Evolutionary conservation across 2,888 invertebrate species (phyloP).

Genomic region (Thecocarcelia acutangulata): DNA sequence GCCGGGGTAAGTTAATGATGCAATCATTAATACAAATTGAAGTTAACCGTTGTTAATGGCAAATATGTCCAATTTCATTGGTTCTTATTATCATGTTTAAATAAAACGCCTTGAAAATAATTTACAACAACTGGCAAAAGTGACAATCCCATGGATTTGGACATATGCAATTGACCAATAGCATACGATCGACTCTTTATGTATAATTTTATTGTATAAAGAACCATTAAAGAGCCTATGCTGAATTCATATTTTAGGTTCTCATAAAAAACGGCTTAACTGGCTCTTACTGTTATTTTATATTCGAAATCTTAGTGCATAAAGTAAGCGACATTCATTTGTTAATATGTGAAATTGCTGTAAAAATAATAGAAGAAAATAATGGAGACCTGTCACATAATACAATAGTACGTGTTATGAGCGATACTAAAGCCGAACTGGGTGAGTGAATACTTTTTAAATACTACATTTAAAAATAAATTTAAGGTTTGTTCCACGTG

Average conservation of each 20-base stretch:
- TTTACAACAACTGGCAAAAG: no score
- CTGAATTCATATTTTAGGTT: conserved; percentile 53
- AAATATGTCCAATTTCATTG: no score
- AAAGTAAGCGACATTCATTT: conserved; percentile 71
- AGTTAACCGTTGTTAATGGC: no score
- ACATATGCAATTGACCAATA: no score
- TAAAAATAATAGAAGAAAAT: conserved; percentile 65
- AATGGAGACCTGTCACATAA: conserved; percentile 63
- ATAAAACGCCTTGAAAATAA: no score
- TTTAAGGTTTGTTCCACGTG: no score
- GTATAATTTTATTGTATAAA: no score
- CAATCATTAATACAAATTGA: not conserved
- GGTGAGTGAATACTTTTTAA: conserved; percentile 40
- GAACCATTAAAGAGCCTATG: no score
- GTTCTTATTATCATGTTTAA: no score
- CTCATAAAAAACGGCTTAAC: conserved; percentile 65
- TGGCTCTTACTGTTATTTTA: conserved; percentile 52
- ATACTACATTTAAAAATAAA: no score
- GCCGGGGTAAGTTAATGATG: conserved; percentile 70
- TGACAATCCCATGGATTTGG: no score
- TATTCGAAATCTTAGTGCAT: conserved; percentile 68
- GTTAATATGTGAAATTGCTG: conserved; percentile 70
- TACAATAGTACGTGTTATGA: conserved; percentile 51
- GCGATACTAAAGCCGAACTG: conserved; percentile 64
- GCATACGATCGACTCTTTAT: no score